phyloP scores from a whole-genome alignment of 1,140 invertebrate species.

The Leptinotarsa undecemlineata region DNA sequence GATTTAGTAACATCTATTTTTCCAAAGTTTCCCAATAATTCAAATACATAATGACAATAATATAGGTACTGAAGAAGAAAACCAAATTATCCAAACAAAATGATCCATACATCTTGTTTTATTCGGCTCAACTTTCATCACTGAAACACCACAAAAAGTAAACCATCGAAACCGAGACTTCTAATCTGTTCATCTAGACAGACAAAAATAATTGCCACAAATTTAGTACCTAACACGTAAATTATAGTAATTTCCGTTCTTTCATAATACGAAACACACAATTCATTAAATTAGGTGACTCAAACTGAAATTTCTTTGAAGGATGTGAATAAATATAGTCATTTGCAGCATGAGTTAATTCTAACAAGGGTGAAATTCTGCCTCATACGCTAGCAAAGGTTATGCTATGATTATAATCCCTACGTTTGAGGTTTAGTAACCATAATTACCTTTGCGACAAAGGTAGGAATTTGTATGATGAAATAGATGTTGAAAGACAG shows the following conservation, averaged over 20 bases:
- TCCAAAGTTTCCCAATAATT: too few relatives aligned
- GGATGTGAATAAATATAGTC: conserved; percentile 14
- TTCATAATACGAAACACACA: conserved; percentile 10
- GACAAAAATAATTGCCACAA: conserved; percentile 15
- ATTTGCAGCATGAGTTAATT: conserved; percentile 3
- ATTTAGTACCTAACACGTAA: conserved; percentile 14
- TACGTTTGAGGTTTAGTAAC: background rate
- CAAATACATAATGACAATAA: too few relatives aligned
- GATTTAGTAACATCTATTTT: too few relatives aligned
- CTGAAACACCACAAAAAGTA: background rate
- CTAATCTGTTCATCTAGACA: conserved; percentile 7
- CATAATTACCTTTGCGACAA: conserved; percentile 3
- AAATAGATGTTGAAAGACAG: background rate
- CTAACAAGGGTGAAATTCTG: conserved; percentile 16
- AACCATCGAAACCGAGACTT: background rate
- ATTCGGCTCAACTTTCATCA: background rate
- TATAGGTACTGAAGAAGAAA: too few relatives aligned
- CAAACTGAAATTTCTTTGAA: conserved; percentile 9
- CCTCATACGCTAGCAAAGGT: background rate
- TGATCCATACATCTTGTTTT: background rate
- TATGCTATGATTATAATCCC: conserved; percentile 12
- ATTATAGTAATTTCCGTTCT: conserved; percentile 15
- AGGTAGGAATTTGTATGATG: background rate
- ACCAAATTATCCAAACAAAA: too few relatives aligned
- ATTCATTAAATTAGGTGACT: conserved; percentile 14